A percentile compares a stretch with the other conserved stretches of the same genome.
Conservation (phyloP, 2,888 invertebrate species). For the Acrocyrtus sp. region DNA sequence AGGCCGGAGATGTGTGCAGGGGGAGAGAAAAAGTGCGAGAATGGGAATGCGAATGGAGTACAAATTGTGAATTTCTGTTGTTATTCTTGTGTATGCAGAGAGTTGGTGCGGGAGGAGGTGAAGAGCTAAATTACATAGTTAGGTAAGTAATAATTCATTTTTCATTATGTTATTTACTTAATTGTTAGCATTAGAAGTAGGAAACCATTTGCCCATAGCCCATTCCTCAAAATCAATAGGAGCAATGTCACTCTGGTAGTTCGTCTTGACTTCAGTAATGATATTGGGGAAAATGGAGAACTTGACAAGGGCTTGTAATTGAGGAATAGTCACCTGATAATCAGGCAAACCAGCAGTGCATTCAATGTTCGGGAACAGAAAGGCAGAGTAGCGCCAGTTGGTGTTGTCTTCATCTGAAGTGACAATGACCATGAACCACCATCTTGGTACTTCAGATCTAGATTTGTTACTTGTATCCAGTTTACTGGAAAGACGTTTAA, state of each 20-base stretch:
- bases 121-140: constrained; percentile 82
- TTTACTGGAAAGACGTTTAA: background rate
- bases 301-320: constrained; percentile 3
- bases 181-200: background rate
- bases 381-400: constrained; percentile 22
- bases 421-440: constrained; percentile 25
- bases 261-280: constrained; percentile 9
- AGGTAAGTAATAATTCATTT: too few relatives aligned
- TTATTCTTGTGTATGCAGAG: constrained; percentile 69
- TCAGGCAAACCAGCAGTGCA: constrained; percentile 4
- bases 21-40: too few relatives aligned
- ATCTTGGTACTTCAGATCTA: background rate
- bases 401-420: constrained; percentile 9
- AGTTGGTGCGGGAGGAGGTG: constrained; percentile 79
- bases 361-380: constrained; percentile 15
- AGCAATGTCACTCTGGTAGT: constrained; percentile 10
- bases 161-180: too few relatives aligned
- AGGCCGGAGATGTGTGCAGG: constrained; percentile 19
- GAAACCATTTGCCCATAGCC: constrained; percentile 19
- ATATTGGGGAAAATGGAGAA: constrained; percentile 22
- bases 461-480: constrained; percentile 2
- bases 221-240: constrained; percentile 22
- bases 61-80: constrained; percentile 27
- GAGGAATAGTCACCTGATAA: constrained; percentile 31
- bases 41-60: constrained; percentile 28